phyloP scores from a whole-genome alignment of 1,140 invertebrate genomes.

The Oedothorax gibbosus region DNA sequence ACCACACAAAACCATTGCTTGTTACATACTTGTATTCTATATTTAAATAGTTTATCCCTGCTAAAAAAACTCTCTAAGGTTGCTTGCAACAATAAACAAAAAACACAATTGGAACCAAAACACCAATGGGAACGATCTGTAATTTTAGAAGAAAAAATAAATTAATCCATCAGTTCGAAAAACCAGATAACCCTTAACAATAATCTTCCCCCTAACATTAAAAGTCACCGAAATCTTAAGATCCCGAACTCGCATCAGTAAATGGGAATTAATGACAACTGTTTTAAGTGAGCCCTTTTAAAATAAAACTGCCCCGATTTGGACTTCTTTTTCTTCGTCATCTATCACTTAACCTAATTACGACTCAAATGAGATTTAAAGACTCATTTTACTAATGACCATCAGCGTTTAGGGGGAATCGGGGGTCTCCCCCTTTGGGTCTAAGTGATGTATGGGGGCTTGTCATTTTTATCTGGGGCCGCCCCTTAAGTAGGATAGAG shows the following conservation, averaged over 20 bases:
- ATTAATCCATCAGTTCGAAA: no score
- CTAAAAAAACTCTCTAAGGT: no score
- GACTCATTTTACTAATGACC: conserved; percentile 41
- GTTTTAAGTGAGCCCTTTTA: conserved; percentile 10
- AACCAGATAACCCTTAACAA: no score
- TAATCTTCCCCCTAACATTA: no score
- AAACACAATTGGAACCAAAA: no score
- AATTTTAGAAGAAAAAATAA: no score
- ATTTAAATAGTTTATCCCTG: no score
- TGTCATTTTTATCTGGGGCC: conserved; percentile 59
- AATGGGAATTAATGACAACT: conserved; percentile 25
- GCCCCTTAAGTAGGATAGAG: conserved; percentile 56
- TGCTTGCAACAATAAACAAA: no score
- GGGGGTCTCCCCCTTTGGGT: not conserved
- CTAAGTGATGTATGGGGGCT: conserved; percentile 46
- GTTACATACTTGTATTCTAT: no score
- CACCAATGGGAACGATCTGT: no score
- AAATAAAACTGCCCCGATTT: conserved; percentile 13
- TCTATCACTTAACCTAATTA: conserved; percentile 58
- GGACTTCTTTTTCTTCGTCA: not conserved
- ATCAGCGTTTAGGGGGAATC: not conserved
- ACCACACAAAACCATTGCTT: no score
- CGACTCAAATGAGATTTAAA: conserved; percentile 56
- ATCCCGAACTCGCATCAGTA: not conserved
- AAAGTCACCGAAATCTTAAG: no score